Conservation (phyloP, 2,888 invertebrate species). For the Serrognathus titanus region DNA sequence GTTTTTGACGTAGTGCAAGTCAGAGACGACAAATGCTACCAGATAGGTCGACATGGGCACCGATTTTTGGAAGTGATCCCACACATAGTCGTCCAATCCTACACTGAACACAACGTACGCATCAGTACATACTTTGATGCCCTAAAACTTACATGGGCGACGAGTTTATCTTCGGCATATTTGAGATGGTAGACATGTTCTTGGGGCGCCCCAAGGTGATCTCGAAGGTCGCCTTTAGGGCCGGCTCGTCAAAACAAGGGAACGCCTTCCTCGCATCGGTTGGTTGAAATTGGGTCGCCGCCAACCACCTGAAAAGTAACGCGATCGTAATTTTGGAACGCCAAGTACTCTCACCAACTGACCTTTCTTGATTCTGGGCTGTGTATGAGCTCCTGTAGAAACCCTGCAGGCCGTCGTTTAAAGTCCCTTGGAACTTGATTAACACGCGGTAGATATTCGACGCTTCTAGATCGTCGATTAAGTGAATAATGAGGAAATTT, state of each 20-base stretch:
- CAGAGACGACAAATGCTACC: constrained; percentile 79
- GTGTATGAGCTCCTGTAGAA: constrained; percentile 81
- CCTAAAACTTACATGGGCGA: constrained; percentile 53
- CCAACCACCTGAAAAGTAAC: constrained; percentile 64
- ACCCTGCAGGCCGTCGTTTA: constrained; percentile 74
- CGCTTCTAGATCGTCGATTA: constrained; percentile 56
- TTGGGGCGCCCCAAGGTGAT: constrained; percentile 63
- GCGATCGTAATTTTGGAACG: background rate
- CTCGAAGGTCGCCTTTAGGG: constrained; percentile 80
- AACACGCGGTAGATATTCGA: constrained; percentile 64
- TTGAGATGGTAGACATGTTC: constrained; percentile 68
- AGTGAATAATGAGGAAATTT: constrained; percentile 67
- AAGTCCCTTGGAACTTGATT: constrained; percentile 67
- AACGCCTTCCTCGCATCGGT: constrained; percentile 79
- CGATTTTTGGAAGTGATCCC: constrained; percentile 75
- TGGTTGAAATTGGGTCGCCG: constrained; percentile 78
- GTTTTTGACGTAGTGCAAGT: constrained; percentile 61
- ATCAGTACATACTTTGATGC: no score
- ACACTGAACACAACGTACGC: constrained; percentile 46
- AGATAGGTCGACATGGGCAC: constrained; percentile 88
- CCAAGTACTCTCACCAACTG: constrained; percentile 32
- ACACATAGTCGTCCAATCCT: constrained; percentile 60
- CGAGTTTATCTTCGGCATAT: constrained; percentile 63
- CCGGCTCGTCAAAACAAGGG: constrained; percentile 91
- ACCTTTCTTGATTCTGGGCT: constrained; percentile 67